Percentiles rank a stretch among this genome's conserved stretches.
Conservation (phyloP, 2,113 vertebrate species). For the Thomomys bottae region DNA sequence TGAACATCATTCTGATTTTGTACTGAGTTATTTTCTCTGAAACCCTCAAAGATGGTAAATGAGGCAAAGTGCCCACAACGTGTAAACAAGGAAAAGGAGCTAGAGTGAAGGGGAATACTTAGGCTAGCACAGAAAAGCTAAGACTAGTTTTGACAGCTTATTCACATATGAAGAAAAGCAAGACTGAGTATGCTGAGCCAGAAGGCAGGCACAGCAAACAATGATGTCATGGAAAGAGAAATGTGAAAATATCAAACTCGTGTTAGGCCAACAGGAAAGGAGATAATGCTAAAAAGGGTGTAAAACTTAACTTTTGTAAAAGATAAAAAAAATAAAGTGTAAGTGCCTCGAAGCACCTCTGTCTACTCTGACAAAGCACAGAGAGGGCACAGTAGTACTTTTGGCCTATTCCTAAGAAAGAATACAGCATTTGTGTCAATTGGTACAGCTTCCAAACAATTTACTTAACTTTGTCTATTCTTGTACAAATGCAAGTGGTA, state of each 20-base stretch:
- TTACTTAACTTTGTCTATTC: neutral
- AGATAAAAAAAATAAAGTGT: neutral
- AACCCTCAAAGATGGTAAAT: slow-evolving; percentile 35
- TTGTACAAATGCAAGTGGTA: neutral
- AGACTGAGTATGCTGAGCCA: neutral
- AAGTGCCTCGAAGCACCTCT: neutral
- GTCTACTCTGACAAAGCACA: neutral
- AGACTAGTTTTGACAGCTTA: neutral
- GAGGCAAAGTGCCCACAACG: slow-evolving; percentile 26
- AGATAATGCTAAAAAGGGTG: neutral
- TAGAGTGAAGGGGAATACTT: neutral
- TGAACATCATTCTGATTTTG: neutral
- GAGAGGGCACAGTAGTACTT: neutral
- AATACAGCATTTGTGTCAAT: neutral
- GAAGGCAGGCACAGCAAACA: neutral
- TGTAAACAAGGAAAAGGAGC: slow-evolving; percentile 31
- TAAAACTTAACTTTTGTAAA: slow-evolving; percentile 30
- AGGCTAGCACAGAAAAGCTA: neutral
- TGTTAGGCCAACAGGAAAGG: neutral
- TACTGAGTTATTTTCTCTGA: slow-evolving; percentile 8
- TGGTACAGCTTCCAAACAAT: slow-evolving; percentile 1
- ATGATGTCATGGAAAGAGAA: neutral
- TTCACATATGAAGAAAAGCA: neutral
- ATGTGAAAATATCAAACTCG: neutral
- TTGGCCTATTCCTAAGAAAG: neutral